Evolutionary conservation across 2,888 invertebrate species (phyloP), one percentile per base, ranked within the genome.

Genomic region (Lapara coniferarum): DNA sequence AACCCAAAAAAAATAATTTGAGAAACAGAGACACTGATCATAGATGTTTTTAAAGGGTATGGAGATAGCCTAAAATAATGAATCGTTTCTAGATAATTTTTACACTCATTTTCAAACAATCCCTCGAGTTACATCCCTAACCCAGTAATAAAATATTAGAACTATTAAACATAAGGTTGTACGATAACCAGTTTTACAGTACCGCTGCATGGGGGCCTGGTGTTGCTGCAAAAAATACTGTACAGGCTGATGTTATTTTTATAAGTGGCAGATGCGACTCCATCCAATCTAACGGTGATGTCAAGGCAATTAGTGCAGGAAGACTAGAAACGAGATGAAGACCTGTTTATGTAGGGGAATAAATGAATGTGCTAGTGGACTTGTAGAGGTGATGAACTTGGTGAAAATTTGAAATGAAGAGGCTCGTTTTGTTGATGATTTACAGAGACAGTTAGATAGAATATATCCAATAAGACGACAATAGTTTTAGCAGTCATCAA

Each of bases 141-240:
- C n/a, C 10, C 19, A 46, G 46, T 19, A 46, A 46, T 46, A 63
- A 63, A 63, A 63, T 63, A 86, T 88, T 87, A 85, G 85, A 88
- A 87, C 85, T 87, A 87, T 88, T 89, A 90, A 87, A 89, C 85
- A 88, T 85, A 83, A 81, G 79, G 85, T 80, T 77, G 87, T 89
- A 88, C 89, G 89, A 90, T 87, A 82, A 83, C 78, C 78, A 84
- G 85, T 89, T 89, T 79, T 89, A 88, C 88, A 88, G 87, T 88
- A 77, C 81, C 80, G 75, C 84, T 81, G 81, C 85, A 89, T 89
- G 86, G 79, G 88, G 89, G 89, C 46, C 14, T 16, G 63, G 13
- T 63, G 49, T 19, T 19, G 59, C 10, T 10, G 44, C 59, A 63
- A 63, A 63, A 49, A 12, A 13, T 0, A 19, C n/a, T 49, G 19